A percentile compares a stretch with the other conserved stretches of the same genome.
These are phyloP conservation scores for Daktulosphaira vitifoliae DNA, from an alignment of 1,140 invertebrate species.

Conservation along the genomic window DNA sequence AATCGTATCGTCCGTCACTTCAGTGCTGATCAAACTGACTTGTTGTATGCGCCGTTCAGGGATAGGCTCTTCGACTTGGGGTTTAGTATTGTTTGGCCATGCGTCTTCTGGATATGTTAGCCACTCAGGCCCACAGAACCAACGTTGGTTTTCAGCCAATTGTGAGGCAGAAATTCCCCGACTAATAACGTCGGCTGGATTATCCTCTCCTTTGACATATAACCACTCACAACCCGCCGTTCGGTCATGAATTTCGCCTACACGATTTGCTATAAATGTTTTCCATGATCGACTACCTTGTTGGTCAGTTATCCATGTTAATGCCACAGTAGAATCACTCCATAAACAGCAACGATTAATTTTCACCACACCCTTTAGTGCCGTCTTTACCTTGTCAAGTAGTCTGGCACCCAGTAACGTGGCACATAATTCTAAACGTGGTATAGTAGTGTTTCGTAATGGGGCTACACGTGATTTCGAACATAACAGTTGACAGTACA, in stretches of 20 bases:
- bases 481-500: conserved; percentile 38
- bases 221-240: conserved; percentile 39
- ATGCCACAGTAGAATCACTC: conserved; percentile 42
- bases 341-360: conserved; percentile 28
- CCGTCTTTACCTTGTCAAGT: conserved; percentile 37
- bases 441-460: conserved; percentile 40
- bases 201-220: conserved; percentile 42
- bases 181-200: conserved; percentile 45
- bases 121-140: conserved; percentile 36
- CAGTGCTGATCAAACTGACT: no score
- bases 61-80: no score
- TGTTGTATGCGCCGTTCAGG: no score
- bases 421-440: conserved; percentile 43
- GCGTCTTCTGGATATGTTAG: neutral
- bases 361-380: neutral
- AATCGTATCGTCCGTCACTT: no score
- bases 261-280: conserved; percentile 43
- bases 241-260: conserved; percentile 41
- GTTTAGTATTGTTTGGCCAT: no score
- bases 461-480: conserved; percentile 43
- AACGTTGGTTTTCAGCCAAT: conserved; percentile 34
- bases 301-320: conserved; percentile 41
- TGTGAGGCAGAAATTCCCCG: conserved; percentile 40
- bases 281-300: conserved; percentile 40
- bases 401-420: no score